Conservation (phyloP, 2,888 invertebrate species). For the Silvanus unidentatus region DNA sequence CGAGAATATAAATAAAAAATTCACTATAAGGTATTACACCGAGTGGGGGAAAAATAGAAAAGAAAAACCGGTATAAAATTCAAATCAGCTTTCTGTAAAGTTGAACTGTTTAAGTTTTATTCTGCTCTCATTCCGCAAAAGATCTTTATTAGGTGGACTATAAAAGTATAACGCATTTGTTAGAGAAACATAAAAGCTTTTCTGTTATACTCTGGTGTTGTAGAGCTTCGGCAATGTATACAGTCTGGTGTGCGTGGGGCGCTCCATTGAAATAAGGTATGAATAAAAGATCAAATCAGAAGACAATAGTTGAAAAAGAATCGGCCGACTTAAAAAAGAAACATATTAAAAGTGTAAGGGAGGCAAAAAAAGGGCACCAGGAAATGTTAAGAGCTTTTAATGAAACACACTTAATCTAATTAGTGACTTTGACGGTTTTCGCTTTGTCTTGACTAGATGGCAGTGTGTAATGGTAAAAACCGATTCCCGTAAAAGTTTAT, state of each 20-base stretch:
- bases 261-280: conserved; percentile 13
- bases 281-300: conserved; percentile 22
- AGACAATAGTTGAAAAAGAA: conserved; percentile 2
- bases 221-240: too few species aligned
- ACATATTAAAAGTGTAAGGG: too few species aligned
- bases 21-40: neutral
- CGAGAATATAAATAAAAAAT: too few species aligned
- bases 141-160: conserved; percentile 20
- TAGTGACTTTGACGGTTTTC: too few species aligned
- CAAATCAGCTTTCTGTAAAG: conserved; percentile 13
- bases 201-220: too few species aligned
- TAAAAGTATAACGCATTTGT: conserved; percentile 23
- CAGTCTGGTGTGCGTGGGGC: conserved; percentile 6
- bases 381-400: too few species aligned
- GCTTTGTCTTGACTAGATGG: too few species aligned
- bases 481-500: too few species aligned
- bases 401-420: too few species aligned
- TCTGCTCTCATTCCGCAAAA: conserved; percentile 14
- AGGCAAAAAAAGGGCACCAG: too few species aligned
- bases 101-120: conserved; percentile 21
- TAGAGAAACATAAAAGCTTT: conserved; percentile 19
- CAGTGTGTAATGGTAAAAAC: too few species aligned
- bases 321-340: too few species aligned
- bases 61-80: conserved; percentile 8
- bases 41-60: neutral